A percentile compares a stretch with the other conserved stretches of the same genome.
Evolutionary conservation across 2,797 vertebrate species (phyloP).

Genomic region (Mallotus villosus): DNA sequence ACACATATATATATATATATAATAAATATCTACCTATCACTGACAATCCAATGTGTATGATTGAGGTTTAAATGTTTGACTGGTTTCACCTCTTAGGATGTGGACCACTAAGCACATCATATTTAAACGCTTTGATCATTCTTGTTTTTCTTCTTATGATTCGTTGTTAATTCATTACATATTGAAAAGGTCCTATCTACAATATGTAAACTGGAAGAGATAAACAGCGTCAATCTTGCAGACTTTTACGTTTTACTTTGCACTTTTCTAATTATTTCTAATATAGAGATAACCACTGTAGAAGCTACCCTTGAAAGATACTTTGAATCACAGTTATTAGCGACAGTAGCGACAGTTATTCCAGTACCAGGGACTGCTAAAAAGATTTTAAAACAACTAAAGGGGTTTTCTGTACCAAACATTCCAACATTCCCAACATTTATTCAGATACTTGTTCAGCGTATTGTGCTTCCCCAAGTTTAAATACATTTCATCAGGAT

Average conservation of each 20-base stretch:
- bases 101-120: slow-evolving; percentile 39
- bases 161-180: slow-evolving; percentile 5
- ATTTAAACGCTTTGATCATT: slow-evolving; percentile 16
- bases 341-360: no score
- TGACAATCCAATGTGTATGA: slow-evolving; percentile 71
- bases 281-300: slow-evolving; percentile 51
- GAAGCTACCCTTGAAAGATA: no score
- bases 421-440: no score
- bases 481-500: neutral
- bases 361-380: no score
- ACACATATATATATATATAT: slow-evolving; percentile 5
- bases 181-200: neutral
- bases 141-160: slow-evolving; percentile 25
- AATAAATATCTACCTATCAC: slow-evolving; percentile 62
- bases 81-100: slow-evolving; percentile 50
- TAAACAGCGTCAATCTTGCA: neutral
- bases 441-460: no score
- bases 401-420: no score
- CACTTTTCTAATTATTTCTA: slow-evolving; percentile 61
- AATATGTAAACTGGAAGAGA: neutral
- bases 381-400: no score
- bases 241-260: slow-evolving; percentile 60
- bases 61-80: slow-evolving; percentile 57
- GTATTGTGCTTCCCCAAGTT: neutral
- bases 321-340: no score